These are phyloP conservation scores for Thamnaconus septentrionalis DNA, from an alignment of 2,113 vertebrate species.

Conservation along the genomic window DNA sequence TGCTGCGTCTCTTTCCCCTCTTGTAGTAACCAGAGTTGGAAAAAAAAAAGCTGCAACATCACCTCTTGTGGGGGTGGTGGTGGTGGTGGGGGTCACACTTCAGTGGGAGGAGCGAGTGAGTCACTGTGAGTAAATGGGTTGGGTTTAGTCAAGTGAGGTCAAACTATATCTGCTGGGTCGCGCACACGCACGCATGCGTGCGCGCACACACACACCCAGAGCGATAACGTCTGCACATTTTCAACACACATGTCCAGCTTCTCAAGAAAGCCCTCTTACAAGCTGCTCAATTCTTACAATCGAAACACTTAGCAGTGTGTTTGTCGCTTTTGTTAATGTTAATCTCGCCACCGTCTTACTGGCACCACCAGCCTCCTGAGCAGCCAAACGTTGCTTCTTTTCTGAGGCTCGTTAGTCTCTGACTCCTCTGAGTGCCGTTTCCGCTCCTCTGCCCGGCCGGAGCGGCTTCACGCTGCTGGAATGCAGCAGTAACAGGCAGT, in stretches of 20 bases:
- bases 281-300: no score
- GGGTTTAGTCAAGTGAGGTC: slow-evolving; percentile 4
- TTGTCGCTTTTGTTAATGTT: no score
- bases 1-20: slow-evolving; percentile 12
- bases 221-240: no score
- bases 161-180: neutral
- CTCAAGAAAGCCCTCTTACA: no score
- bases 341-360: no score
- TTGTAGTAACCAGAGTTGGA: neutral
- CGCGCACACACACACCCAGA: no score
- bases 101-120: slow-evolving; percentile 19
- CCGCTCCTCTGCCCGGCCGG: slow-evolving; percentile 32
- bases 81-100: neutral
- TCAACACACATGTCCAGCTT: no score
- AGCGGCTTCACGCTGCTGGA: slow-evolving; percentile 68
- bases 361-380: no score
- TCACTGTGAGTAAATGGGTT: slow-evolving; percentile 19
- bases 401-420: slow-evolving; percentile 5
- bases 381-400: neutral
- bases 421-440: slow-evolving; percentile 38
- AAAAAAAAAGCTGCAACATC: slow-evolving; percentile 25
- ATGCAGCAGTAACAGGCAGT: slow-evolving; percentile 72
- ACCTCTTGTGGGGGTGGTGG: neutral
- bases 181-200: no score
- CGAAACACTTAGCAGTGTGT: no score